Percentiles rank a stretch among this genome's conserved stretches.
phyloP scores from a whole-genome alignment of 2,113 vertebrate species.

The Suncus etruscus region DNA sequence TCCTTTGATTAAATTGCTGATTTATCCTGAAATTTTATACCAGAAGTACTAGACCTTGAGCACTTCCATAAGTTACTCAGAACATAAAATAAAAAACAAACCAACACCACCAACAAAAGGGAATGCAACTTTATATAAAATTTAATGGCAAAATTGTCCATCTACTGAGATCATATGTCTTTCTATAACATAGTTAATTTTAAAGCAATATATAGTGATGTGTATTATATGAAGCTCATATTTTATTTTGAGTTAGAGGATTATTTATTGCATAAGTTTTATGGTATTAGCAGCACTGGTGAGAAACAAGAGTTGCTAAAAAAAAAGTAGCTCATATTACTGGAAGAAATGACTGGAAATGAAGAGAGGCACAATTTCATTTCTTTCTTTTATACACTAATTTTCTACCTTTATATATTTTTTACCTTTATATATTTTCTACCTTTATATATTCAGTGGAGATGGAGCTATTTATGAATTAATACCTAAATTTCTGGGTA shows the following conservation, averaged over 20 bases:
- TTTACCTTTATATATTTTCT: neutral
- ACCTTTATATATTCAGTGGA: neutral
- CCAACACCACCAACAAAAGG: no score
- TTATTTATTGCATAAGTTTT: neutral
- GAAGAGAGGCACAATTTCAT: neutral
- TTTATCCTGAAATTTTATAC: conserved; percentile 22
- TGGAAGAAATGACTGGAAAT: neutral
- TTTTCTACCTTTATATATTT: neutral
- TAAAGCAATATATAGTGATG: neutral
- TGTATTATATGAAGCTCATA: neutral
- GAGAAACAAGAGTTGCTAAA: neutral
- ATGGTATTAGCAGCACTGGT: neutral
- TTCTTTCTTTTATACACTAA: neutral
- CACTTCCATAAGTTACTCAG: no score
- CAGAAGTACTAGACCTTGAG: no score
- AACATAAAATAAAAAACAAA: no score
- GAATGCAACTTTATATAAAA: neutral
- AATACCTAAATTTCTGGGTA: neutral
- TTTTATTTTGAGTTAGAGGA: neutral
- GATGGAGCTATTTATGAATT: neutral
- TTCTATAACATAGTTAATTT: neutral
- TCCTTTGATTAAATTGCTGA: neutral
- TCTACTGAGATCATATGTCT: neutral
- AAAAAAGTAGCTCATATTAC: neutral
- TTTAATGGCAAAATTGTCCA: neutral